Evolutionary conservation across 2,113 vertebrate species (phyloP), one percentile per base, ranked within the genome.

Genomic region (Stegastes partitus): DNA sequence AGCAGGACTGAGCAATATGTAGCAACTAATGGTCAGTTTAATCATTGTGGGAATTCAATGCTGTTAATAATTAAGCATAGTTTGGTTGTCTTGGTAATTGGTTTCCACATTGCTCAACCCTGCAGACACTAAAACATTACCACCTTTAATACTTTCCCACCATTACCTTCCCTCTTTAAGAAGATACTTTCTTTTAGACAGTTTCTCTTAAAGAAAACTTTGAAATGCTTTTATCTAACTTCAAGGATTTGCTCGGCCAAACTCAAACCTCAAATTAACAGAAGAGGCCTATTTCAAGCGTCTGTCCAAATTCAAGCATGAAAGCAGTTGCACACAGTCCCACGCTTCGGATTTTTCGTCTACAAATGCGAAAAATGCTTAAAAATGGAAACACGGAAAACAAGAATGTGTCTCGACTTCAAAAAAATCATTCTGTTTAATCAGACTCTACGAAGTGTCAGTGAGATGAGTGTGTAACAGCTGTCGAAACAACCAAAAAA

Each of bases 251-350:
- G 14, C 69, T 84, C 49, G 14, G 26, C 34, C 72, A 82, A 82
- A 70, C 31, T 63, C 39, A 78, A 66, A 79, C 18, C 28, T 31
- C 45, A 14, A 68, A 14, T 11, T 0, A 77, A 80, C 49, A 75
- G 18, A 62, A 81, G 57, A 18, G 62, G 31, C 19, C 31, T 45
- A 44, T 53, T 58, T 51, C 10, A 39, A 39, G 31, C 15, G 37
- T 69, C n/a, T 51, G 22, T 76, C 59, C 23, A 83, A 84, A 77
- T 49, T 7, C 74, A 68, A 81, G 51, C 9, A 22, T 75, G 58
- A 74, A 57, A 86, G 65, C 11, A 5, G 11, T 42, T 45, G 50
- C 31, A 34, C 21, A 16, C 31, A 14, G 42, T 11, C 2, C 6
- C 16, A 15, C 42, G 12, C 16, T 67, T 73, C 31, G 8, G 66